A percentile compares a stretch with the other conserved stretches of the same genome.
phyloP scores from a whole-genome alignment of 2,113 vertebrate genomes.

The Piaya cayana region DNA sequence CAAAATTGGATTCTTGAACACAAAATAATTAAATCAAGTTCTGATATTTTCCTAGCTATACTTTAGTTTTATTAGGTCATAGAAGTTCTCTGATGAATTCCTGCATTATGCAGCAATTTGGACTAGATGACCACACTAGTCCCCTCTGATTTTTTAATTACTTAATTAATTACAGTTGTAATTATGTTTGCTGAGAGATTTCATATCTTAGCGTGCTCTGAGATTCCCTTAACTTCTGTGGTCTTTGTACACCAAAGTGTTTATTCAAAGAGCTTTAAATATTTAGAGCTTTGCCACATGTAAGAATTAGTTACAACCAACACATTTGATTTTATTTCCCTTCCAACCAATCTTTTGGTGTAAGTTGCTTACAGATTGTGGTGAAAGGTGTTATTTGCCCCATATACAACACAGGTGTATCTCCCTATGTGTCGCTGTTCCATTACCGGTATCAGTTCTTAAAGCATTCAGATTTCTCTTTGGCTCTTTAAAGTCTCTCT shows the following conservation, averaged over 20 bases:
- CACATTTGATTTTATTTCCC: not conserved
- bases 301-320: not conserved
- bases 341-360: not conserved
- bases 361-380: not conserved
- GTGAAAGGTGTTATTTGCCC: not conserved
- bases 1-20: not conserved
- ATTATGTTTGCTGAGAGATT: not conserved
- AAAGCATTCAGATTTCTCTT: not conserved
- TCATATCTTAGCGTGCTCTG: not conserved
- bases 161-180: slow-evolving; percentile 21
- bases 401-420: not conserved
- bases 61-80: not conserved
- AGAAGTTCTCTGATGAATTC: not conserved
- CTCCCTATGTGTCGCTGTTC: not conserved
- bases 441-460: not conserved
- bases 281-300: not conserved
- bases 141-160: not conserved
- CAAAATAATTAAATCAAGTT: not conserved
- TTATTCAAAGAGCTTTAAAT: not conserved
- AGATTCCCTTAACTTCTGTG: not conserved
- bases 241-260: not conserved
- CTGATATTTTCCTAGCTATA: not conserved
- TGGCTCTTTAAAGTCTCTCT: not conserved
- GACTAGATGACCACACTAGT: not conserved
- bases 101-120: not conserved